Conservation (phyloP, 2,113 vertebrate genomes). For the Pionites leucogaster region DNA sequence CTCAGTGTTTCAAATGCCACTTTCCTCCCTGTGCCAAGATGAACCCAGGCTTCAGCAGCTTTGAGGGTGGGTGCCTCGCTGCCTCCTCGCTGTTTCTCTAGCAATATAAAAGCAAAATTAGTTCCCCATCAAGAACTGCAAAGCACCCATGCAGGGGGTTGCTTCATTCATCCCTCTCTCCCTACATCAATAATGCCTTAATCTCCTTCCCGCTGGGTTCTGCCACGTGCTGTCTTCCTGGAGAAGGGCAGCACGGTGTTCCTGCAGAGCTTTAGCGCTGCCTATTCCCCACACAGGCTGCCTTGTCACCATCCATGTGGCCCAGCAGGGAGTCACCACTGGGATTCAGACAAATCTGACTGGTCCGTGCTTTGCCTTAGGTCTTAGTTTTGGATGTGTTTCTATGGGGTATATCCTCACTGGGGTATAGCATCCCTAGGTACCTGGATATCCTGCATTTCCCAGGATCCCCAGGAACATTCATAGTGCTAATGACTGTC, state of each 20-base stretch:
- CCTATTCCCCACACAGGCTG: neutral
- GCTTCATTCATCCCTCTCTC: neutral
- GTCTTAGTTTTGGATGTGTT: neutral
- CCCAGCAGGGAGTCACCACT: neutral
- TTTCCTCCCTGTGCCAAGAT: neutral
- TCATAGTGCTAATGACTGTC: neutral
- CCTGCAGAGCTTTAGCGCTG: neutral
- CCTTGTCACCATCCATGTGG: neutral
- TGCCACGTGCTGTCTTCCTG: accelerated
- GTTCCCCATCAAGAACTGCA: neutral
- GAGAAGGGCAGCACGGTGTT: neutral
- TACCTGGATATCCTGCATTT: neutral
- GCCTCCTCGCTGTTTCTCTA: neutral
- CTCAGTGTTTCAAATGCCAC: conserved; percentile 12
- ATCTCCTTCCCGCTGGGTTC: neutral
- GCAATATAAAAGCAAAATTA: conserved; percentile 54
- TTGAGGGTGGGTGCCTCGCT: neutral
- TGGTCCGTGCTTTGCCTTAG: neutral
- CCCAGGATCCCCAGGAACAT: neutral
- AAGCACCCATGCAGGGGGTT: neutral
- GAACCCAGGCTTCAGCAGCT: neutral
- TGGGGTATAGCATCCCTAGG: accelerated
- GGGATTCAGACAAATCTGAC: neutral
- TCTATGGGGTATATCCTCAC: neutral
- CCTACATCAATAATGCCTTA: neutral